phyloP scores from a whole-genome alignment of 2,888 invertebrate genomes.

The Thereva nobilitata region DNA sequence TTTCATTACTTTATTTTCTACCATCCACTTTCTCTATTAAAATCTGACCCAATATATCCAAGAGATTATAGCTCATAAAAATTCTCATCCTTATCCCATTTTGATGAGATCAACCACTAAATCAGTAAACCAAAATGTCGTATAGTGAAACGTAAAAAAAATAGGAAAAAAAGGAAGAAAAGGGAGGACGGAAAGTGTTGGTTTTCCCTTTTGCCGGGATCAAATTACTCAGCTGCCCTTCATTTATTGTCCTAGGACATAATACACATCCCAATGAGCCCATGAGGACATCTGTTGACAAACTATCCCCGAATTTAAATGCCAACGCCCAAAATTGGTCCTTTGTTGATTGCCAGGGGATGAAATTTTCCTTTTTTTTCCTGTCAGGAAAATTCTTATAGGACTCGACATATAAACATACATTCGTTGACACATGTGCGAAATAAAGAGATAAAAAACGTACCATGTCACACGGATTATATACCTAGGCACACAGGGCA shows the following conservation, averaged over 20 bases:
- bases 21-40: too few species aligned
- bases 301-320: slow-evolving; percentile 40
- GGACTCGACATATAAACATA: slow-evolving; percentile 4
- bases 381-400: slow-evolving; percentile 15
- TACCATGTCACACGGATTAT: slow-evolving; percentile 27
- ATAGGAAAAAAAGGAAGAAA: background rate
- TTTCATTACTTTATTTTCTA: too few species aligned
- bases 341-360: slow-evolving; percentile 36
- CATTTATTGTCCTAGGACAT: slow-evolving; percentile 37
- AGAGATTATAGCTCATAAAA: slow-evolving; percentile 24
- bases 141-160: background rate
- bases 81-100: slow-evolving; percentile 26
- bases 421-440: slow-evolving; percentile 24
- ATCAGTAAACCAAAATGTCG: slow-evolving; percentile 16
- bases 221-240: slow-evolving; percentile 30
- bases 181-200: slow-evolving; percentile 10
- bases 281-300: slow-evolving; percentile 42
- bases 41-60: too few species aligned
- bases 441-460: slow-evolving; percentile 30
- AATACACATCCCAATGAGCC: slow-evolving; percentile 39
- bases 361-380: slow-evolving; percentile 16
- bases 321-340: slow-evolving; percentile 38
- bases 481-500: slow-evolving; percentile 22
- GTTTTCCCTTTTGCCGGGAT: slow-evolving; percentile 26
- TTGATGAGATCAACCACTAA: slow-evolving; percentile 34